phyloP scores from a whole-genome alignment of 2,113 vertebrate species.

The Meles meles region DNA sequence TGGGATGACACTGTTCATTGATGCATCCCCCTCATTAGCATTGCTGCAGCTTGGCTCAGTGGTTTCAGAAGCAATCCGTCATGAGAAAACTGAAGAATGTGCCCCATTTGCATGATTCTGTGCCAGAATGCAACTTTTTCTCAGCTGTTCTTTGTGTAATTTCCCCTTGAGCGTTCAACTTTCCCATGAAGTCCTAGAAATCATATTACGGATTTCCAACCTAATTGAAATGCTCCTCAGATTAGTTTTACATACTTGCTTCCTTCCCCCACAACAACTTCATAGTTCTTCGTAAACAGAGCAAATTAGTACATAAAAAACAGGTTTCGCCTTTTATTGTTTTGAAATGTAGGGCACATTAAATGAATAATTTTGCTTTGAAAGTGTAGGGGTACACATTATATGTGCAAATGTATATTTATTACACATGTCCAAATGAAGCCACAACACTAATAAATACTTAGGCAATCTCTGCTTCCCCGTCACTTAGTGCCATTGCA shows the following conservation, averaged over 20 bases:
- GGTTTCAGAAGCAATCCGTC: conserved; percentile 88
- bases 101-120: conserved; percentile 88
- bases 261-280: conserved; percentile 64
- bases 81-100: conserved; percentile 94
- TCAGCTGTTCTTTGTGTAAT: conserved; percentile 85
- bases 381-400: conserved; percentile 76
- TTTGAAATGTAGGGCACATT: conserved; percentile 67
- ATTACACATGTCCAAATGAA: conserved; percentile 74
- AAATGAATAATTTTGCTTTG: conserved; percentile 78
- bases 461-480: conserved; percentile 75
- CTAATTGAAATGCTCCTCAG: conserved; percentile 74
- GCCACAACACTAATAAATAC: conserved; percentile 76
- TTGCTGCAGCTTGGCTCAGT: conserved; percentile 88
- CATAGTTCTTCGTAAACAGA: conserved; percentile 68
- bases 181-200: conserved; percentile 88
- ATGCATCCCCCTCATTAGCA: conserved; percentile 94
- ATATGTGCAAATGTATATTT: conserved; percentile 71
- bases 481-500: conserved; percentile 74
- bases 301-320: conserved; percentile 67
- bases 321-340: conserved; percentile 74
- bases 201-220: conserved; percentile 81
- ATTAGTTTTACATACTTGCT: conserved; percentile 70
- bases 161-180: conserved; percentile 83
- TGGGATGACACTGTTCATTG: conserved; percentile 92
- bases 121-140: conserved; percentile 88